Percentiles rank a stretch among this genome's conserved stretches.
Conservation (phyloP, 2,113 vertebrate species). For the Tor tambroides region DNA sequence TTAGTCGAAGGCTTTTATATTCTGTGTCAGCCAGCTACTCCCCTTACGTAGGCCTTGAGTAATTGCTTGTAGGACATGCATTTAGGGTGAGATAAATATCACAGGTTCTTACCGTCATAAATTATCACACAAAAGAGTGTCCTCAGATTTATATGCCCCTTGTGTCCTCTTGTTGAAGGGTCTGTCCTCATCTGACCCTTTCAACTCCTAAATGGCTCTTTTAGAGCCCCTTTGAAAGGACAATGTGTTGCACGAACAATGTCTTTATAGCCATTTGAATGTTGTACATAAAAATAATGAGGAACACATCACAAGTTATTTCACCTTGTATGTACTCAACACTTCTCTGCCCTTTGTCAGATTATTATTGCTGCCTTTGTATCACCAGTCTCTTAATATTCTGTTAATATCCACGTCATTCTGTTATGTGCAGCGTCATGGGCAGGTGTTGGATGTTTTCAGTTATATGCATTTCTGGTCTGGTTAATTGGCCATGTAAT, state of each 20-base stretch:
- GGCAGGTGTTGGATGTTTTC: slow-evolving; percentile 45
- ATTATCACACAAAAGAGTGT: not conserved
- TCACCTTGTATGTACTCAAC: not conserved
- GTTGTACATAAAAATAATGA: not conserved
- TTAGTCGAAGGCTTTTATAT: not conserved
- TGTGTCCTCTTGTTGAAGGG: not conserved
- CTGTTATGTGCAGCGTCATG: not conserved
- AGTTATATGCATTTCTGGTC: slow-evolving; percentile 58
- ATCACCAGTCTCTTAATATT: not conserved
- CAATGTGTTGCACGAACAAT: not conserved
- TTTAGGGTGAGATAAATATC: not conserved
- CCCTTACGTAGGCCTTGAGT: not conserved
- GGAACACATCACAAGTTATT: not conserved
- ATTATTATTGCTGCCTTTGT: not conserved
- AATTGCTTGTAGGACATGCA: not conserved
- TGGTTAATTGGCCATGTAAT: slow-evolving; percentile 68
- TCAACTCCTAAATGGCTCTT: not conserved
- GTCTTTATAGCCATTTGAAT: not conserved
- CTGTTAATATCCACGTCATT: not conserved
- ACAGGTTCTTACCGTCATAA: not conserved
- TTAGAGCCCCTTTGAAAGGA: not conserved
- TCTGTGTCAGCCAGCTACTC: not conserved
- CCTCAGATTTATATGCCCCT: not conserved
- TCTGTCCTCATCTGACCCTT: not conserved
- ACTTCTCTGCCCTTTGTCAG: not conserved